Evolutionary conservation across 2,113 vertebrate species (phyloP).

Genomic region (Hassar affinis): DNA sequence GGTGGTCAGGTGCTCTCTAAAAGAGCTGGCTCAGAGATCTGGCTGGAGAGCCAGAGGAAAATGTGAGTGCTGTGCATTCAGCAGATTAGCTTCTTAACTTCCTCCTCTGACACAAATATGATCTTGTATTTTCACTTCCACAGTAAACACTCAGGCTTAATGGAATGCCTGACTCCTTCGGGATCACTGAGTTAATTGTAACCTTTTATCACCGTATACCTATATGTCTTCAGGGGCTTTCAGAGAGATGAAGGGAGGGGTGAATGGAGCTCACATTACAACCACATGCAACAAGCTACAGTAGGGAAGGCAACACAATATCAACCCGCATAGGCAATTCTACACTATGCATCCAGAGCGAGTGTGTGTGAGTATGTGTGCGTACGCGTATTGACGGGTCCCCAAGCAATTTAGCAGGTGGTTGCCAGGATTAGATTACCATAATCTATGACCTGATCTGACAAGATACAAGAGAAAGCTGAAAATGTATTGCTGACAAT

Average conservation of each 20-base stretch:
- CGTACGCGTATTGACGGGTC: slow-evolving; percentile 34
- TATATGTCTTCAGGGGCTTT: slow-evolving; percentile 43
- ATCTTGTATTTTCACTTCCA: slow-evolving; percentile 9
- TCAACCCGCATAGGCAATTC: slow-evolving; percentile 9
- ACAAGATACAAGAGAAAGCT: slow-evolving; percentile 56
- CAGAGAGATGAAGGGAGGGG: slow-evolving; percentile 15
- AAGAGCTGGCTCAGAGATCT: slow-evolving; percentile 40
- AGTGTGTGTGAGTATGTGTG: slow-evolving; percentile 3
- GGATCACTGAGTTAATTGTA: slow-evolving; percentile 48
- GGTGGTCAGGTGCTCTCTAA: slow-evolving; percentile 55
- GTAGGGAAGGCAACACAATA: slow-evolving; percentile 40
- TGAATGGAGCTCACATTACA: slow-evolving; percentile 44
- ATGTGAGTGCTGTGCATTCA: not conserved
- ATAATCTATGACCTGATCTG: slow-evolving; percentile 66
- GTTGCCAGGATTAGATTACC: slow-evolving; percentile 66
- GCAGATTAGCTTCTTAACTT: slow-evolving; percentile 14
- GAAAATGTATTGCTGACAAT: slow-evolving; percentile 8
- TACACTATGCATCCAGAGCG: slow-evolving; percentile 8
- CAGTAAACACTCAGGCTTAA: slow-evolving; percentile 39
- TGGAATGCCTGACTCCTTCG: slow-evolving; percentile 27
- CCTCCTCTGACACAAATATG: slow-evolving; percentile 22
- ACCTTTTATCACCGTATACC: slow-evolving; percentile 36
- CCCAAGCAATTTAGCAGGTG: slow-evolving; percentile 53
- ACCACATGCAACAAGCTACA: slow-evolving; percentile 27
- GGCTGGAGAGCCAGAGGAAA: not conserved